Conservation (phyloP, 2,888 invertebrate species). For the Cosmia pyralina region DNA sequence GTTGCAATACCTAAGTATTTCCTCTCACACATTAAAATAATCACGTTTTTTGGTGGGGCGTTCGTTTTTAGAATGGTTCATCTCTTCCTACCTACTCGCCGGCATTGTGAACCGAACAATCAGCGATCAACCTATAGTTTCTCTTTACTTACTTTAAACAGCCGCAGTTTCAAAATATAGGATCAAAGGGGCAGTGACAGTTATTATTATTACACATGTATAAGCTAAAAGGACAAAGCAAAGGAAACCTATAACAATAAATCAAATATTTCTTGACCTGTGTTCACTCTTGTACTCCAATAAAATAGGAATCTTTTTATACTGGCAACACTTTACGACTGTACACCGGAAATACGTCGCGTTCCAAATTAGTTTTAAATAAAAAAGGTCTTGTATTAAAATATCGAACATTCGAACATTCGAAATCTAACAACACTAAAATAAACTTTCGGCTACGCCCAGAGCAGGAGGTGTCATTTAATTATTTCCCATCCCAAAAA, state of each 20-base stretch:
- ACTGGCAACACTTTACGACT: constrained; percentile 51
- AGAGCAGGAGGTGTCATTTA: no score
- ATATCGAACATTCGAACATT: constrained; percentile 24
- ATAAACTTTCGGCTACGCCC: no score
- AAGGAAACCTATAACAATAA: constrained; percentile 47
- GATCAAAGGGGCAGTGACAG: constrained; percentile 14
- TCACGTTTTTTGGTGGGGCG: no score
- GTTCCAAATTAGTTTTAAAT: constrained; percentile 64
- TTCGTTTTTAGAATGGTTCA: no score
- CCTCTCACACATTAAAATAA: no score
- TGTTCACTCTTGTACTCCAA: constrained; percentile 13
- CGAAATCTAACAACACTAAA: no score
- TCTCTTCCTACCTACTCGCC: background rate
- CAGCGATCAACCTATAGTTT: background rate
- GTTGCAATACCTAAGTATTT: no score
- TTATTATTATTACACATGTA: constrained; percentile 16
- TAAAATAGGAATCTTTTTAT: constrained; percentile 50
- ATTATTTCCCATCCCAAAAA: no score
- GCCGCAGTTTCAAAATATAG: background rate
- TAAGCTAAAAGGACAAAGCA: constrained; percentile 41
- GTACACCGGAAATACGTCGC: constrained; percentile 64
- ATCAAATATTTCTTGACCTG: constrained; percentile 40
- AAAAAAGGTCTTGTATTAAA: constrained; percentile 27
- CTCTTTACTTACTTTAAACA: background rate
- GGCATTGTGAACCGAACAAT: background rate